Percentiles rank a stretch among this genome's conserved stretches.
Conservation (phyloP, 2,888 invertebrate species). For the Arge pagana region DNA sequence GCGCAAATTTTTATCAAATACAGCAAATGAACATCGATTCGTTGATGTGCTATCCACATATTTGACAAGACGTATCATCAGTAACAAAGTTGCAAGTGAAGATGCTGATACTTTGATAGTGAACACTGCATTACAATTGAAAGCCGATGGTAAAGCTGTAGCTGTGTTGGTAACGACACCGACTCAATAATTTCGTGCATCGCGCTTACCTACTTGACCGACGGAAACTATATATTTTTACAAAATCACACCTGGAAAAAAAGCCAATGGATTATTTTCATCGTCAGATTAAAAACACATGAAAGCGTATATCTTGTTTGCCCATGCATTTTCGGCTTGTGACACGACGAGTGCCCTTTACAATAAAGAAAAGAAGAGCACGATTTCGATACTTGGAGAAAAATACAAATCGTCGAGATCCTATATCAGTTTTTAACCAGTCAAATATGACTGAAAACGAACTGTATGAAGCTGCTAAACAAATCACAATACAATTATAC, state of each 20-base stretch:
- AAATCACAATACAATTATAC: conserved; percentile 17
- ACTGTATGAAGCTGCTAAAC: conserved; percentile 14
- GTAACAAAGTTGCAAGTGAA: conserved; percentile 26
- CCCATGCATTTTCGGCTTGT: conserved; percentile 25
- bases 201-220: conserved; percentile 12
- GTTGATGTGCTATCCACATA: conserved; percentile 26
- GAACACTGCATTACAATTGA: conserved; percentile 17
- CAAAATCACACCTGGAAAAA: conserved; percentile 11
- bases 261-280: conserved; percentile 18
- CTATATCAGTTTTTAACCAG: background rate
- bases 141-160: no score
- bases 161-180: conserved; percentile 27
- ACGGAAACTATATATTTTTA: conserved; percentile 12
- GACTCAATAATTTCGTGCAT: conserved; percentile 25
- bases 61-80: conserved; percentile 21
- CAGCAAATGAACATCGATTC: conserved; percentile 30
- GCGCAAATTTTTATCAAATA: conserved; percentile 32
- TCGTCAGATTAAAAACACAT: conserved; percentile 19
- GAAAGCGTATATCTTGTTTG: conserved; percentile 12
- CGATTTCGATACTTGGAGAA: conserved; percentile 20
- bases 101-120: conserved; percentile 32
- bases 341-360: conserved; percentile 27
- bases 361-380: conserved; percentile 21
- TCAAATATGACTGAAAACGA: background rate
- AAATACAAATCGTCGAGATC: background rate